Conservation (phyloP, 1,140 invertebrate species). For the Wiebesia pumilae region DNA sequence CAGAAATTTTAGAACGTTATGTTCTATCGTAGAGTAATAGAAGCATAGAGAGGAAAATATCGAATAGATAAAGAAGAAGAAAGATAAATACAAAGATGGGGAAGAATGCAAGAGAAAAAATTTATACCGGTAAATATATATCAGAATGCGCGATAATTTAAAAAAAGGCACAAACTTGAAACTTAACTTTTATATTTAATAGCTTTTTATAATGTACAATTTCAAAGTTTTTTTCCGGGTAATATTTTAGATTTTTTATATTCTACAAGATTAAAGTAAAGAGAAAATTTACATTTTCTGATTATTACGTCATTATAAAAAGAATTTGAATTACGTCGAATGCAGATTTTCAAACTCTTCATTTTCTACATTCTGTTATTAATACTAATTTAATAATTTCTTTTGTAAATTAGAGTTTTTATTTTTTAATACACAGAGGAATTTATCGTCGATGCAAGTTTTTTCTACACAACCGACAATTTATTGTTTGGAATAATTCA, state of each 20-base stretch:
- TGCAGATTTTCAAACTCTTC: not conserved
- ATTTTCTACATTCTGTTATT: not conserved
- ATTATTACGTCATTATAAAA: slow-evolving; percentile 3
- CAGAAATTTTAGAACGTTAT: not conserved
- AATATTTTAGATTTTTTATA: slow-evolving; percentile 10
- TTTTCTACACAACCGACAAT: too few relatives aligned
- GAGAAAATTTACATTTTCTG: slow-evolving; percentile 18
- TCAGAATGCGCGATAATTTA: not conserved
- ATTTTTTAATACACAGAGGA: too few relatives aligned
- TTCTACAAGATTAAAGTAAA: not conserved
- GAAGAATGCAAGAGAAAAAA: not conserved
- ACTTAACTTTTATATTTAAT: slow-evolving; percentile 15
- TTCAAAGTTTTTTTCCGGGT: not conserved
- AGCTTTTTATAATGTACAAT: not conserved
- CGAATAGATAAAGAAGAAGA: not conserved
- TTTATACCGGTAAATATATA: not conserved
- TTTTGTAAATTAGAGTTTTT: not conserved
- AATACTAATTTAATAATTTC: not conserved
- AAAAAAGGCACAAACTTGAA: slow-evolving; percentile 11
- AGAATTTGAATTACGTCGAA: not conserved
- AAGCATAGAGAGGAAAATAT: not conserved
- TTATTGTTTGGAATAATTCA: too few relatives aligned
- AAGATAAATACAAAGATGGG: not conserved
- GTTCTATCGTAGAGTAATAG: not conserved
- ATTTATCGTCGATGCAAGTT: too few relatives aligned